Conservation (phyloP, 2,797 vertebrate species). For the Xyrichtys novacula region DNA sequence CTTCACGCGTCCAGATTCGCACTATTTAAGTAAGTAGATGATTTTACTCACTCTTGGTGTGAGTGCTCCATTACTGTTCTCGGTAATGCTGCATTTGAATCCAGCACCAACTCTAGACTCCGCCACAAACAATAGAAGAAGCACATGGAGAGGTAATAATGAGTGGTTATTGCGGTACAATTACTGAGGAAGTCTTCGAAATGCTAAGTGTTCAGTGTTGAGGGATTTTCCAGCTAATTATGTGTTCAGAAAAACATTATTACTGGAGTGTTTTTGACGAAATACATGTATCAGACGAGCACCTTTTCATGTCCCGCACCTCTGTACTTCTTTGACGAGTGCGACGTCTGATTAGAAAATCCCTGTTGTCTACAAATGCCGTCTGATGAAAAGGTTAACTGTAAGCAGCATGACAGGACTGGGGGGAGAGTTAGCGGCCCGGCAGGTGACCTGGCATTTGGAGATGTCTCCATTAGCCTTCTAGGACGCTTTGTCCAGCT, state of each 20-base stretch:
- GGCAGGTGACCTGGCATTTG: slow-evolving; percentile 80
- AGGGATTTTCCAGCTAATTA: neutral
- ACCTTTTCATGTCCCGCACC: slow-evolving; percentile 13
- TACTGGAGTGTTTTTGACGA: neutral
- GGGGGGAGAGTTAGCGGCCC: slow-evolving; percentile 60
- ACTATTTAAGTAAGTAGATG: no score
- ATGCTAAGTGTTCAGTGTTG: neutral
- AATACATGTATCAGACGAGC: slow-evolving; percentile 1
- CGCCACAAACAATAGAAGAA: no score
- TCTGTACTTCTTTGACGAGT: neutral
- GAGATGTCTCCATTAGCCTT: slow-evolving; percentile 75
- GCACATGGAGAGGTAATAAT: no score
- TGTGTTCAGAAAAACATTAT: neutral
- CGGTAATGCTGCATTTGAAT: no score
- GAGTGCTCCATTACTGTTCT: no score
- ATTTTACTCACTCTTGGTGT: no score
- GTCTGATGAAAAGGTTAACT: slow-evolving; percentile 81
- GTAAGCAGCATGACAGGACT: slow-evolving; percentile 70
- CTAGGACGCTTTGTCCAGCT: slow-evolving; percentile 52
- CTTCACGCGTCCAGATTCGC: no score
- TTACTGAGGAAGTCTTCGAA: neutral
- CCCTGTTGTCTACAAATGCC: slow-evolving; percentile 66
- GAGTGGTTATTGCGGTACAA: neutral
- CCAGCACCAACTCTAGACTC: no score
- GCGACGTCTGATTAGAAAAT: slow-evolving; percentile 35